Percentiles rank a stretch among this genome's conserved stretches.
These are phyloP conservation scores for Melipona bicolor DNA, from an alignment of 2,888 invertebrate species.

Conservation along the genomic window DNA sequence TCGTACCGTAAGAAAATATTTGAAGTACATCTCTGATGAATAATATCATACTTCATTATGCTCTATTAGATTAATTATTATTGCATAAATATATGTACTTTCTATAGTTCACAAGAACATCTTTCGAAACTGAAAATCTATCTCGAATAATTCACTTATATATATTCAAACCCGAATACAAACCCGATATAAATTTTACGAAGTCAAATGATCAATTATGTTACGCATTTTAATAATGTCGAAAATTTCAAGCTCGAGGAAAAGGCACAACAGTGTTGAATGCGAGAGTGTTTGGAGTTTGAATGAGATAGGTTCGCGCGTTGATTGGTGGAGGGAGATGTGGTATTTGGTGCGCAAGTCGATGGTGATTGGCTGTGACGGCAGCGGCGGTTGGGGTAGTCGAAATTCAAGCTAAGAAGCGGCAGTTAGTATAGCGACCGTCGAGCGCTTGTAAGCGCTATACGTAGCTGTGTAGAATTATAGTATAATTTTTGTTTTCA, in stretches of 20 bases:
- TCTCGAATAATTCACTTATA: neutral
- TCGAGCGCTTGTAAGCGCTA: slow-evolving; percentile 77
- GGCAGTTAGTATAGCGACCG: slow-evolving; percentile 82
- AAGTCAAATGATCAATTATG: neutral
- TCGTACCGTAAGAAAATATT: neutral
- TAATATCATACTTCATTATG: too few species aligned
- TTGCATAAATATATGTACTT: neutral
- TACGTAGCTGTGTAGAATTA: slow-evolving; percentile 77
- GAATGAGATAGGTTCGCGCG: neutral
- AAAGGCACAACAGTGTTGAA: neutral
- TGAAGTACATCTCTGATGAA: too few species aligned
- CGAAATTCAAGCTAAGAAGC: slow-evolving; percentile 80
- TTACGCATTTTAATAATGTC: neutral
- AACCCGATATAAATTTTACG: neutral
- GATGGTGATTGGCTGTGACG: slow-evolving; percentile 66
- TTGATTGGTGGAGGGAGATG: slow-evolving; percentile 2
- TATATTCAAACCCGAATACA: too few species aligned
- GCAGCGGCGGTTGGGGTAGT: slow-evolving; percentile 71
- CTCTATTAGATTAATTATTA: neutral
- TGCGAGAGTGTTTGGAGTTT: neutral
- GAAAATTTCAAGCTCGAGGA: neutral
- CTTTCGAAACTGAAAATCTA: neutral
- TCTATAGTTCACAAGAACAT: neutral
- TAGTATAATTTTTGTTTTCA: slow-evolving; percentile 57
- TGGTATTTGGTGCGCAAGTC: slow-evolving; percentile 2